A percentile compares a stretch with the other conserved stretches of the same genome.
Evolutionary conservation across 2,888 invertebrate genomes (phyloP).

Genomic region (Tinea pellionella): DNA sequence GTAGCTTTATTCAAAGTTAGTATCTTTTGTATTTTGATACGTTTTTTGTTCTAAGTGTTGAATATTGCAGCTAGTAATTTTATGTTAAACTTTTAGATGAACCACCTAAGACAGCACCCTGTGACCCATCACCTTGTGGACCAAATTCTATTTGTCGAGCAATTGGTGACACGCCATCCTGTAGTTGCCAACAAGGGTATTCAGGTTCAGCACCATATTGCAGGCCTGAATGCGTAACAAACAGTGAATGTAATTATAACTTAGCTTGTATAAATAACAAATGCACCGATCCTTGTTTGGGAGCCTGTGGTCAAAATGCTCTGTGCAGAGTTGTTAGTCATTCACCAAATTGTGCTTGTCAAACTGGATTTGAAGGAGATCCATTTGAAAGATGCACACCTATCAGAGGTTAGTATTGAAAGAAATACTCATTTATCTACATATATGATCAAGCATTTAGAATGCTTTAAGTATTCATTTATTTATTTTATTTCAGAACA

Average conservation of each 20-base stretch:
- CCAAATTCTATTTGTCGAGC: conserved; percentile 78
- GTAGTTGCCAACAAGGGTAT: conserved; percentile 79
- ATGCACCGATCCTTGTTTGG: conserved; percentile 84
- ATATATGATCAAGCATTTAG: too few species aligned
- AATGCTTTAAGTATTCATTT: too few species aligned
- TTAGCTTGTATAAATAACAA: conserved; percentile 82
- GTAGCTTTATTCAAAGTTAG: conserved; percentile 50
- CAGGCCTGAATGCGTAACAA: conserved; percentile 84
- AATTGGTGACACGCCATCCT: conserved; percentile 69
- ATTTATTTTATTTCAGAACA: conserved; percentile 24
- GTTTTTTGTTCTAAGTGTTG: conserved; percentile 18
- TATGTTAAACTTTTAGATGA: conserved; percentile 28
- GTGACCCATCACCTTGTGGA: conserved; percentile 83
- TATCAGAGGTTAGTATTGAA: conserved; percentile 34
- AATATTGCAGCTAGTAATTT: not conserved
- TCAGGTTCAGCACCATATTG: conserved; percentile 81
- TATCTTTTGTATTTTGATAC: conserved; percentile 16
- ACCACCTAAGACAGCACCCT: conserved; percentile 56
- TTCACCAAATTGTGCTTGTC: conserved; percentile 86
- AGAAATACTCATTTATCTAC: too few species aligned
- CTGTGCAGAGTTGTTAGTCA: conserved; percentile 85
- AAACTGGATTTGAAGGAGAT: conserved; percentile 77
- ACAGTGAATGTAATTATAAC: conserved; percentile 81
- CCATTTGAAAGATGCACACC: conserved; percentile 77
- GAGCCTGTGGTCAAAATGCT: conserved; percentile 82